Percentiles rank a stretch among this genome's conserved stretches.
Evolutionary conservation across 35 echinoderm and acorn worm genomes (phyloP).

Genomic region (Apostichopus californicus): DNA sequence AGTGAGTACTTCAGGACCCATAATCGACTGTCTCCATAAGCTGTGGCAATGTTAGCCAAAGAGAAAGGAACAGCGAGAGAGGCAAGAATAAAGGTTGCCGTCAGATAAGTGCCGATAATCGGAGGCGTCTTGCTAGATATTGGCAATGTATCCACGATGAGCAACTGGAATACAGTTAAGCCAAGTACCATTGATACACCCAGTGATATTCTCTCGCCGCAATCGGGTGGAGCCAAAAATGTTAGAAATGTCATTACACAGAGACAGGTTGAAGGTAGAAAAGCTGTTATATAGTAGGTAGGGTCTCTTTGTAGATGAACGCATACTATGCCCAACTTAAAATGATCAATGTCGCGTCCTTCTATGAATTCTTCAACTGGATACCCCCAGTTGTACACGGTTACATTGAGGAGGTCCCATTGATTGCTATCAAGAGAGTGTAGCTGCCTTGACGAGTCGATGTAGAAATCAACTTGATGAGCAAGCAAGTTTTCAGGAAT

Average conservation of each 20-base stretch:
- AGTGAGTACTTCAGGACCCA: background rate
- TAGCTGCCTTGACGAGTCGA: too few species aligned
- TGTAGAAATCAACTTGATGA: background rate
- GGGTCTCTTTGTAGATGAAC: conserved; percentile 15
- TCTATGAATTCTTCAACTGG: background rate
- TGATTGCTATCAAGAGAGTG: background rate
- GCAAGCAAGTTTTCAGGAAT: background rate
- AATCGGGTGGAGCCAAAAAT: background rate
- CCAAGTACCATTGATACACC: background rate
- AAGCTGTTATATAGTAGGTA: too few species aligned
- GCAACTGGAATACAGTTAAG: conserved; percentile 1
- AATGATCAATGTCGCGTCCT: too few species aligned
- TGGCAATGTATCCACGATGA: background rate
- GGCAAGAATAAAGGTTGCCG: background rate
- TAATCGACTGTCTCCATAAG: background rate
- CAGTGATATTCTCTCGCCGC: background rate
- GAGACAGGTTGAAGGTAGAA: background rate
- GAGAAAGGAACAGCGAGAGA: background rate
- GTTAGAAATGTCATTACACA: background rate
- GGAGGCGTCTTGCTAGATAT: background rate
- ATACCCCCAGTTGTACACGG: background rate
- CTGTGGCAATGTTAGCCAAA: background rate
- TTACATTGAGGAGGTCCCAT: conserved; percentile 20
- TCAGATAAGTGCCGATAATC: background rate
- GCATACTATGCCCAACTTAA: background rate